Percentiles rank a stretch among this genome's conserved stretches.
Evolutionary conservation across 2,888 invertebrate species (phyloP).

Genomic region (Meliscaeva auricollis): DNA sequence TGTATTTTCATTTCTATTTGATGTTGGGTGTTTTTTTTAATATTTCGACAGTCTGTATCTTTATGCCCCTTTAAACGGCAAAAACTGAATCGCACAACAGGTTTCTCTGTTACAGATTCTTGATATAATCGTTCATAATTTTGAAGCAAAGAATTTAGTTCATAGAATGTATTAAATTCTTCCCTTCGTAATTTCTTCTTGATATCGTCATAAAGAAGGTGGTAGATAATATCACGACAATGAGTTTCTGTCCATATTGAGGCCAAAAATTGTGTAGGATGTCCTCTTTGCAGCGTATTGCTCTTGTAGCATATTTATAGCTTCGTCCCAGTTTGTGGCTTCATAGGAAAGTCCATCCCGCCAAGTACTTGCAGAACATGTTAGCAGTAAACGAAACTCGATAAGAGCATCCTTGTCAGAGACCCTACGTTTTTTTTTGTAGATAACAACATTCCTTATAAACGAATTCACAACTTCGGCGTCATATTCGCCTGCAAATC

Average conservation of each 20-base stretch:
- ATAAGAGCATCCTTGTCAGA: constrained; percentile 4
- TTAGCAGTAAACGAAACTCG: neutral
- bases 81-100: neutral
- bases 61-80: neutral
- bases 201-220: neutral
- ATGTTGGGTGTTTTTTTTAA: neutral
- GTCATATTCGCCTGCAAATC: constrained; percentile 1
- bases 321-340: constrained; percentile 2
- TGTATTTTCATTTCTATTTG: neutral
- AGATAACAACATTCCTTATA: constrained; percentile 1
- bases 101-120: neutral
- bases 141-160: constrained; percentile 2
- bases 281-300: constrained; percentile 12
- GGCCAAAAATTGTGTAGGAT: neutral
- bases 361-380: constrained; percentile 11
- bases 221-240: constrained; percentile 12
- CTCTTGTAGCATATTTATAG: constrained; percentile 2
- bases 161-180: constrained; percentile 5
- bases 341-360: constrained; percentile 23
- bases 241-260: constrained; percentile 5
- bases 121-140: neutral
- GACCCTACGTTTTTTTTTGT: constrained; percentile 9
- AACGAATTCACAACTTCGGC: neutral
- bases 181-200: constrained; percentile 2
- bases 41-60: neutral